Percentiles rank a stretch among this genome's conserved stretches.
Evolutionary conservation across 2,797 vertebrate genomes (phyloP).

Genomic region (Gymnothorax javanicus): DNA sequence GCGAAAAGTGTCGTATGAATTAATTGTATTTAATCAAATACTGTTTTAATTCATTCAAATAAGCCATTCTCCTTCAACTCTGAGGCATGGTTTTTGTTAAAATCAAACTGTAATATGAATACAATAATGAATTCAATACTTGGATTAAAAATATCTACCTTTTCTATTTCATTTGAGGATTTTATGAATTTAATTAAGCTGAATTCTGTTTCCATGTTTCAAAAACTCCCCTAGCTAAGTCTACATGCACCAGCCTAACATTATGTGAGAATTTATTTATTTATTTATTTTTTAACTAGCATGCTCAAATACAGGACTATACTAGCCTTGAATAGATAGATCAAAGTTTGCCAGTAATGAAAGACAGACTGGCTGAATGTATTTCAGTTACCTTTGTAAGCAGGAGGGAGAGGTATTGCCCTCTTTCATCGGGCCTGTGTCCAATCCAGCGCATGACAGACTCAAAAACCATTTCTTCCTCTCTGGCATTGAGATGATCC

Average conservation of each 20-base stretch:
- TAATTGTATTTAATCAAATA: no score
- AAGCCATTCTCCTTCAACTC: no score
- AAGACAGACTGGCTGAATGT: constrained; percentile 34
- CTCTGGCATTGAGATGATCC: constrained; percentile 69
- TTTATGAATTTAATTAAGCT: no score
- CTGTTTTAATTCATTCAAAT: no score
- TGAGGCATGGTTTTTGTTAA: no score
- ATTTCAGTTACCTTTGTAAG: constrained; percentile 6
- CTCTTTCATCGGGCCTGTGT: not conserved
- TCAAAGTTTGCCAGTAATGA: constrained; percentile 24
- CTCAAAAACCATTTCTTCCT: constrained; percentile 69
- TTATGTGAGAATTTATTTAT: not conserved
- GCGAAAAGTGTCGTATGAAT: no score
- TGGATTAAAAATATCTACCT: not conserved
- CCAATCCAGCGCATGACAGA: constrained; percentile 50
- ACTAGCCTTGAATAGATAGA: not conserved
- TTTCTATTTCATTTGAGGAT: not conserved
- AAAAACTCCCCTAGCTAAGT: not conserved
- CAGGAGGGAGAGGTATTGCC: not conserved
- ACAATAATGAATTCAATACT: not conserved
- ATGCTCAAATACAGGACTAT: not conserved
- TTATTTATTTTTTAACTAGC: not conserved
- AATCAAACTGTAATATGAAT: no score
- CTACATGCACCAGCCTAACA: not conserved
- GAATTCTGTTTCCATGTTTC: not conserved